Conservation (phyloP, 2,113 vertebrate genomes). For the Sarotherodon lohbergeri region DNA sequence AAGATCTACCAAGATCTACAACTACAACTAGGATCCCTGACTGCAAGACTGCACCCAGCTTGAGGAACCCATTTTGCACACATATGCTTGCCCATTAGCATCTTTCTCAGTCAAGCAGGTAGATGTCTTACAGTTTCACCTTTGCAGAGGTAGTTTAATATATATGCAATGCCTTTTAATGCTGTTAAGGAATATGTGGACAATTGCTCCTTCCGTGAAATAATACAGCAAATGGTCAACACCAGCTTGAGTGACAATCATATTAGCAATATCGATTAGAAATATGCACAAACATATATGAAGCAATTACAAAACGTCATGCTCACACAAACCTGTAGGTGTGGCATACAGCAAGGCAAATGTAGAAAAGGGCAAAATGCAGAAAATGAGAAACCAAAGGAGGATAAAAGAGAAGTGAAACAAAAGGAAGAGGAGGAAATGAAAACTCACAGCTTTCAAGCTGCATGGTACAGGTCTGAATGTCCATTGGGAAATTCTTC, state of each 20-base stretch:
- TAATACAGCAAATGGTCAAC: background rate
- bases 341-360: background rate
- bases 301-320: background rate
- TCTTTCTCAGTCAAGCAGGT: background rate
- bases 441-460: conserved; percentile 91
- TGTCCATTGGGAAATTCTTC: conserved; percentile 97
- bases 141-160: background rate
- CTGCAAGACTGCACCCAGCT: background rate
- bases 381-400: background rate
- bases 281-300: background rate
- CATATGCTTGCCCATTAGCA: background rate
- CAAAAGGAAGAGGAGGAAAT: conserved; percentile 20
- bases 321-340: background rate
- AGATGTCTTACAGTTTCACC: background rate
- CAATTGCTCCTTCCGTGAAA: background rate
- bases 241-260: background rate
- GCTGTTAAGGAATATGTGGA: background rate
- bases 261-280: background rate
- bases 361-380: background rate
- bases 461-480: conserved; percentile 94
- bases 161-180: background rate
- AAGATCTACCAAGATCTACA: too few species aligned
- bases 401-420: background rate
- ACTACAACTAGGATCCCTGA: background rate
- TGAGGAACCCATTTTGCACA: background rate